Base-by-base conservation (phyloP, 2,797 vertebrate genomes). In the Novumbra hubbsi region DNA sequence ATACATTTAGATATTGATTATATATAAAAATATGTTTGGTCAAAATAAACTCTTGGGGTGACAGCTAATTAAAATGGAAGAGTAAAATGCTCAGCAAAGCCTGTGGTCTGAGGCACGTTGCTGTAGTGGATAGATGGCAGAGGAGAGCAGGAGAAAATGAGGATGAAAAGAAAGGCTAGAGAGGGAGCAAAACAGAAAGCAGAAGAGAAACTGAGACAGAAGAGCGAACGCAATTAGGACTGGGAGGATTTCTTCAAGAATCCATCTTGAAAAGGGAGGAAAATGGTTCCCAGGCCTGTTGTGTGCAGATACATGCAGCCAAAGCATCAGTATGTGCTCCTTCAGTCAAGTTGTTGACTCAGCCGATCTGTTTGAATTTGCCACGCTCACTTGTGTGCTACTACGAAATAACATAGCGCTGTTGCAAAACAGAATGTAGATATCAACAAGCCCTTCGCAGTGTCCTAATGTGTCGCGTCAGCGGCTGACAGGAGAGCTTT, bases 321-420 rank as follows among this genome's bases (percentile, higher is more conserved):
- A 27, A 70, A 78, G 75, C 81, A 79, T 86, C 75, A 76, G 82
- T 76, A 76, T 72, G 73, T 62, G 73, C 80, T 77, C 73, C 76
- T 81, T 75, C 72, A 79, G 79, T 81, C 78, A 28, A 75, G 55
- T 80, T 88, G 81, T 85, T 87, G 87, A 91, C 84, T 87, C 77
- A 81, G 86, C 78, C 66, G 76, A 88, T 76, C 78, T 80, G 80
- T 80, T 73, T 82, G 77, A 81, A 87, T 86, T 85, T 52, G 72
- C 76, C 69, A 78, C 69, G 67, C 70, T 48, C 78, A 80, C 78
- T 74, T 34, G 64, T 57, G 64, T 62, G 70, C 65, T 60, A 55
- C 55, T 24, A 19, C 73, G 50, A 32, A 21, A 55, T 14, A 70
- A 24, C 55, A 24, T 60, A 27, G 24, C 4, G 48, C 19, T 24